A percentile compares a stretch with the other conserved stretches of the same genome.
These are phyloP conservation scores for Aphelinus certus DNA, from an alignment of 1,140 invertebrate species.

Conservation along the genomic window DNA sequence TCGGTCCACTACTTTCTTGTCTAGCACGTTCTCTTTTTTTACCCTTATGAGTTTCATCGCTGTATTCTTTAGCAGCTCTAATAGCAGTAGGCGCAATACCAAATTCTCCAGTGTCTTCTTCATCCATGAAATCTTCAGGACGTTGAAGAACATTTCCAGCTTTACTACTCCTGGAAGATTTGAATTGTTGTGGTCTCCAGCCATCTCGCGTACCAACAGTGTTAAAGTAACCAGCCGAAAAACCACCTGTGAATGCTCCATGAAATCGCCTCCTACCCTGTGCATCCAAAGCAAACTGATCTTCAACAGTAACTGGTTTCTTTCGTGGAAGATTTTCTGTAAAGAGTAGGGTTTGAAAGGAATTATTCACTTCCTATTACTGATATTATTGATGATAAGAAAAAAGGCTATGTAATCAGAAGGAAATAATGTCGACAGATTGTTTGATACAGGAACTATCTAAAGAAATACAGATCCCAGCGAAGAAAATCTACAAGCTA, in stretches of 20 bases:
- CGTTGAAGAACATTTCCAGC: slow-evolving; percentile 67
- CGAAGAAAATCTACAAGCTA: too few species aligned
- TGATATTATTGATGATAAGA: background rate
- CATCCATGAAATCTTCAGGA: slow-evolving; percentile 98
- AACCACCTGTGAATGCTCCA: slow-evolving; percentile 99
- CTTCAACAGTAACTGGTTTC: slow-evolving; percentile 83
- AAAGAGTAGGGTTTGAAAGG: slow-evolving; percentile 20
- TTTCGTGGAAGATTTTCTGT: slow-evolving; percentile 82
- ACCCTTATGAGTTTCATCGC: slow-evolving; percentile 62
- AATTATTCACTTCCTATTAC: background rate
- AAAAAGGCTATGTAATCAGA: too few species aligned
- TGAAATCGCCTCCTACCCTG: slow-evolving; percentile 94
- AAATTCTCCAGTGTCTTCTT: slow-evolving; percentile 94
- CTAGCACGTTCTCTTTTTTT: slow-evolving; percentile 64
- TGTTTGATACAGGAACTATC: too few species aligned
- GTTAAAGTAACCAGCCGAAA: slow-evolving; percentile 98
- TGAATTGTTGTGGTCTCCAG: slow-evolving; percentile 91
- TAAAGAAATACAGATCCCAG: too few species aligned
- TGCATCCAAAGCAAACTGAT: slow-evolving; percentile 90
- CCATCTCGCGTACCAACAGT: slow-evolving; percentile 96
- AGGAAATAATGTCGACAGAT: too few species aligned
- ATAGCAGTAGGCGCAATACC: slow-evolving; percentile 92
- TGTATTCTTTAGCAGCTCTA: slow-evolving; percentile 81
- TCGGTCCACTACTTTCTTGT: slow-evolving; percentile 72
- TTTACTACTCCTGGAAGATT: slow-evolving; percentile 84